Evolutionary conservation across 2,113 vertebrate genomes (phyloP).

Genomic region (Ptilonorhynchus violaceus): DNA sequence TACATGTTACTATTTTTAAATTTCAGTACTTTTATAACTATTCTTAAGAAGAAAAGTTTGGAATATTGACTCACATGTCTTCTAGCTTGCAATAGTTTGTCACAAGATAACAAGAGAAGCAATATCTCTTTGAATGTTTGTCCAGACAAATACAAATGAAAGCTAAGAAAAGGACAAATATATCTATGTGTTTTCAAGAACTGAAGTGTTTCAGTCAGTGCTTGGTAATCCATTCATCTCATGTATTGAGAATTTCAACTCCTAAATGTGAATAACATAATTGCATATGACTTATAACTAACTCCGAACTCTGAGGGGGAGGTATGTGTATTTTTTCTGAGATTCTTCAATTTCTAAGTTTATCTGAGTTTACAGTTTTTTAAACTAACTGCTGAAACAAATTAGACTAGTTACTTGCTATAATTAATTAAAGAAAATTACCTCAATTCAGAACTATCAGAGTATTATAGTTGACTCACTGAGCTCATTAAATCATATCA

Average conservation of each 20-base stretch:
- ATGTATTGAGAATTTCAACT: neutral
- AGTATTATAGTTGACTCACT: constrained; percentile 20
- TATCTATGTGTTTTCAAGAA: neutral
- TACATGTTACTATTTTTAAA: constrained; percentile 93
- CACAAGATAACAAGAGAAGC: constrained; percentile 73
- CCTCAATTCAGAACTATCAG: constrained; percentile 41
- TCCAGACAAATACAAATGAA: constrained; percentile 61
- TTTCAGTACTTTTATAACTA: constrained; percentile 92
- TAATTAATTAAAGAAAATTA: constrained; percentile 56
- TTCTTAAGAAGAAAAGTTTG: constrained; percentile 84
- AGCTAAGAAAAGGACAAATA: constrained; percentile 7
- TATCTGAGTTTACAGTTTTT: constrained; percentile 57
- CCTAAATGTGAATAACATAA: constrained; percentile 6
- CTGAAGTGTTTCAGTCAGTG: constrained; percentile 36
- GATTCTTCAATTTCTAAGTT: constrained; percentile 58
- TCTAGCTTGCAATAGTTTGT: constrained; percentile 81
- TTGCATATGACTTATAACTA: neutral
- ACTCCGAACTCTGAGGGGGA: constrained; percentile 3
- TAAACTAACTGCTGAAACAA: constrained; percentile 46
- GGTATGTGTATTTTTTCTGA: constrained; percentile 57
- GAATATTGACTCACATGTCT: constrained; percentile 78
- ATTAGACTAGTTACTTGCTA: constrained; percentile 34
- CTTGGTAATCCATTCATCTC: constrained; percentile 1
- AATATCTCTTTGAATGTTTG: constrained; percentile 82
- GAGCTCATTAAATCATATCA: constrained; percentile 20